Base-by-base conservation (phyloP, 1,140 invertebrate genomes). In the Bombus cullumanus region DNA sequence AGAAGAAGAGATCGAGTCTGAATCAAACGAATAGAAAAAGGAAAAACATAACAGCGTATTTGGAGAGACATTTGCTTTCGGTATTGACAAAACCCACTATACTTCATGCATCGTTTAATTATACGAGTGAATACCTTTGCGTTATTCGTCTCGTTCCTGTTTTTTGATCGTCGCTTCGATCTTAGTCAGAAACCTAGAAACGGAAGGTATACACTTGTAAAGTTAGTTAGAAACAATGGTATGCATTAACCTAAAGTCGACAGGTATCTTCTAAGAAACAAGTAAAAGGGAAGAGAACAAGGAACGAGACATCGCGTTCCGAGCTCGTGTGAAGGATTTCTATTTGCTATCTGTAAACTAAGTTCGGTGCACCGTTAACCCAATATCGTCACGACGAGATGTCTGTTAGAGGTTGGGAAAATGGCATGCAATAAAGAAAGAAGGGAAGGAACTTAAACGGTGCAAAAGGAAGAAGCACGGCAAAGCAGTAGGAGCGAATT, bases 31-130 rank as follows among this genome's bases (percentile, higher is more conserved):
- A 1, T 66, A 43, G 28, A 57, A 81, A n/a, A 47, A 62, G 12
- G n/a, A 62, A n/a, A 4, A 13, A 5, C 59, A 3, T 62, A 62
- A 22, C 18, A 8, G 31, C 15, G 5, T 64, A 31, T 15, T 15
- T 31, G 1, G 15, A 31, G 15, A 5, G 41, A 12, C 41, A 66
- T 76, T 66, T 83, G 34, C 34, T 18, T 53, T 34, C 28, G 1
- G 6, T 43, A 25, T 34, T 43, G 39, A 64, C 13, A 31, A 39
- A 22, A 12, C 28, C 18, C 1, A 5, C 31, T 15, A 15, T 13
- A 22, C 15, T 53, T 22, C 71, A 13, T 34, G 64, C 43, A 69
- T 69, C 68, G 81, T 69, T 77, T 53, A 68, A 74, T 83, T 64
- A 77, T 77, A 77, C 73, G 62, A 41, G 73, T 34, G 28, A 18